Evolutionary conservation across 2,888 invertebrate genomes (phyloP).

Genomic region (Protonemura montana): DNA sequence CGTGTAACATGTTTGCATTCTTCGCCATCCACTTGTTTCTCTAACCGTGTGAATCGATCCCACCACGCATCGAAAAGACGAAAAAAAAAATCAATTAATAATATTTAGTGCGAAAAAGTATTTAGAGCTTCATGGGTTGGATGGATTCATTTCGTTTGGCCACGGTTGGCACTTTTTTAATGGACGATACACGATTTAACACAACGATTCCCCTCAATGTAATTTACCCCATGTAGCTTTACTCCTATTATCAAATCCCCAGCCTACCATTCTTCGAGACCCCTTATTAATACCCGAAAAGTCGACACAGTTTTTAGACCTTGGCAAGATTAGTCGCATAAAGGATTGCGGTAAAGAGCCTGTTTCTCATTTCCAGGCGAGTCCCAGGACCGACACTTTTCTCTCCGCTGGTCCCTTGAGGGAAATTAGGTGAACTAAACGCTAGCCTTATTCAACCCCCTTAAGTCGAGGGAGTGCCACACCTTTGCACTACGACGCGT

Average conservation of each 20-base stretch:
- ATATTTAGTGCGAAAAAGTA: background rate
- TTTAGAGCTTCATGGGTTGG: background rate
- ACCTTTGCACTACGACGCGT: background rate
- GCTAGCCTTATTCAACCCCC: background rate
- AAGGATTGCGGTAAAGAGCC: constrained; percentile 16
- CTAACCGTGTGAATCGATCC: constrained; percentile 13
- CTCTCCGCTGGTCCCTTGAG: background rate
- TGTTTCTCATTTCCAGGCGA: background rate
- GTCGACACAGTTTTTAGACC: constrained; percentile 31
- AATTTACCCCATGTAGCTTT: constrained; percentile 33
- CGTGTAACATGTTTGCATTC: constrained; percentile 15
- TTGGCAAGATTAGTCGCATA: constrained; percentile 23
- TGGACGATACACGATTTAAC: constrained; percentile 1
- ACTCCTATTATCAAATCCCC: constrained; percentile 37
- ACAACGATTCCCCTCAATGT: constrained; percentile 21
- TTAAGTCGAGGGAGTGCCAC: background rate
- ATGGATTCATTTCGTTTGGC: background rate
- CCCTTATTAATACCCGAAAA: constrained; percentile 33
- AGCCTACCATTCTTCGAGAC: constrained; percentile 28
- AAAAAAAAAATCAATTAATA: constrained; percentile 27
- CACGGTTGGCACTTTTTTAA: constrained; percentile 4
- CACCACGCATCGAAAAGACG: background rate
- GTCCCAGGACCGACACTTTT: background rate
- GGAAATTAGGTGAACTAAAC: background rate
- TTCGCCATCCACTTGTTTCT: background rate